Base-by-base conservation (phyloP, 2,797 vertebrate genomes). In the Meriones psammophilus region DNA sequence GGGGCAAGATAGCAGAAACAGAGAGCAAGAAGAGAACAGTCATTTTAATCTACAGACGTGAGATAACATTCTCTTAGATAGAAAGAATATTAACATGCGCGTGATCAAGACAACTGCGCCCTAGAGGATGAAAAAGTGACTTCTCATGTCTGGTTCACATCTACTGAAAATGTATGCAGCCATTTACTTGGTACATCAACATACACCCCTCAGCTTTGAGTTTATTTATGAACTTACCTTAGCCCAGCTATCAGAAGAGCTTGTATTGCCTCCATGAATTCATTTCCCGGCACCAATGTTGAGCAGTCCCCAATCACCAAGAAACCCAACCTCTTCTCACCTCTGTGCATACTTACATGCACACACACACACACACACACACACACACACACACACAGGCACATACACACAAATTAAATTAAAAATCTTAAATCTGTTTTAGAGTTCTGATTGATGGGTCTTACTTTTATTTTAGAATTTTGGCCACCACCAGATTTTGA, bases 401-500 rank as follows among this genome's bases (percentile, higher is more conserved):
- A 56, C 33, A 58, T 18, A 50, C 17, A 79, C 18, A 80, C 33
- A 39, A 22, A 22, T 22, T 26, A 62, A 84, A 30, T 6, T 33
- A 13, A 33, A 85, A 50, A 33, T 85, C 60, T 30, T 83, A 64
- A 30, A n/a, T 60, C 18, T 79, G 6, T 79, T 89, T 89, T 86
- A 77, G 6, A 46, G n/a, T 88, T 15, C 94, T 77, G 30, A 73
- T 54, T 71, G 15, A 89, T 74, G 24, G 68, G 69, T 3, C 12
- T 77, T 96, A 77, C 22, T 89, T 39, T 80, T 69, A 89, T 33
- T 68, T 88, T 77, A 92, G 69, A 28, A 81, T 91, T 88, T 84
- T 89, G 87, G 4, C 24, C 6, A 81, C 26, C 0, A 26, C 56
- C 56, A 58, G 17, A 93, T 85, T 83, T 89, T 87, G 39, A 93